phyloP scores from a whole-genome alignment of 53 echinoderm and acorn worm species.

The Paracentrotus lividus region DNA sequence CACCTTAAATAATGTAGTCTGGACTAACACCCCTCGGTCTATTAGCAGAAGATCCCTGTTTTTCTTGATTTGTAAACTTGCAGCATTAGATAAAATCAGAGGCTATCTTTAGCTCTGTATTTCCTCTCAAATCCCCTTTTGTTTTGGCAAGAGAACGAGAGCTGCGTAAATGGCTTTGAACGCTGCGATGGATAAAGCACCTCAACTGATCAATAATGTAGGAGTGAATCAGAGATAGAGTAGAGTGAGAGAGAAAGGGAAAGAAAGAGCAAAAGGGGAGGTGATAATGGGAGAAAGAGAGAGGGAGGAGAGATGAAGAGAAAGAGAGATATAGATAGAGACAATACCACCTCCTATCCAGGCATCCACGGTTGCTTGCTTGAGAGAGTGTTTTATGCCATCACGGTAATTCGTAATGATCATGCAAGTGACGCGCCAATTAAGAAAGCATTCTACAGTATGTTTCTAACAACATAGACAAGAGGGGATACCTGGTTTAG shows the following conservation, averaged over 20 bases:
- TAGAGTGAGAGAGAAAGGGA: not conserved
- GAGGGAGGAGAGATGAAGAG: too few species aligned
- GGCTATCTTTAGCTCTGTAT: not conserved
- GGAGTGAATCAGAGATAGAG: slow-evolving; percentile 40
- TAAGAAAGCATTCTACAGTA: not conserved
- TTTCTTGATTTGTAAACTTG: not conserved
- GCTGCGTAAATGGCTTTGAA: not conserved
- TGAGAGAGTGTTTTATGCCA: slow-evolving; percentile 10
- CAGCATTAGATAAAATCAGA: not conserved
- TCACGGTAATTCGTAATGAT: slow-evolving; percentile 4
- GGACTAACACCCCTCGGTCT: too few species aligned
- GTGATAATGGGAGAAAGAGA: too few species aligned
- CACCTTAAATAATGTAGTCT: too few species aligned
- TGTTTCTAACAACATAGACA: too few species aligned
- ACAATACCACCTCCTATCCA: not conserved
- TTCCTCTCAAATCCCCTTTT: not conserved
- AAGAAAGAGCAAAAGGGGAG: too few species aligned
- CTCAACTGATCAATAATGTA: slow-evolving; percentile 45
- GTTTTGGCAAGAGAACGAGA: not conserved
- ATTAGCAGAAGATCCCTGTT: too few species aligned
- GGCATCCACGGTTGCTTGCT: not conserved
- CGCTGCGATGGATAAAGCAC: not conserved
- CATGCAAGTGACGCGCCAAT: slow-evolving; percentile 12
- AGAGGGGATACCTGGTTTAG: too few species aligned
- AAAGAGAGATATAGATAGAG: slow-evolving; percentile 4